phyloP scores from a whole-genome alignment of 2,888 invertebrate species.

The Drosophila setosimentum region DNA sequence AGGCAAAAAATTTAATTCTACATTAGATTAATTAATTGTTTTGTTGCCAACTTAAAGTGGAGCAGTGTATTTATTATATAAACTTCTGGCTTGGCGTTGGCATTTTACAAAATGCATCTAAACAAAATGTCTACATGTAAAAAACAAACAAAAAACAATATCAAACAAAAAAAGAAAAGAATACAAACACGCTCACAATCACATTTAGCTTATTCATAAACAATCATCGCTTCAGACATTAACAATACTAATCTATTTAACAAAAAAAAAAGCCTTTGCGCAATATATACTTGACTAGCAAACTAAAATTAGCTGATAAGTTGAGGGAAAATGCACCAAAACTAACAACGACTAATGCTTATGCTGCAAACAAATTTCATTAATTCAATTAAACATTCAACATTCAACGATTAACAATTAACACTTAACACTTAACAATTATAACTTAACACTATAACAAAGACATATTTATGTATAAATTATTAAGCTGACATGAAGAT shows the following conservation, averaged over 20 bases:
- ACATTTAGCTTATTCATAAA: conserved; percentile 28
- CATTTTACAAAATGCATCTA: conserved; percentile 10
- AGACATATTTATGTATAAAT: conserved; percentile 15
- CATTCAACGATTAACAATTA: background rate
- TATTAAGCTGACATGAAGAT: conserved; percentile 33
- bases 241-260: conserved; percentile 37
- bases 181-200: conserved; percentile 10
- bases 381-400: conserved; percentile 3
- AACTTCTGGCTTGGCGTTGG: conserved; percentile 28
- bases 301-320: conserved; percentile 68
- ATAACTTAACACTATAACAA: background rate
- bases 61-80: conserved; percentile 45
- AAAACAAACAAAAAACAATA: conserved; percentile 9
- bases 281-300: conserved; percentile 59
- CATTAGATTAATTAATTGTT: conserved; percentile 35
- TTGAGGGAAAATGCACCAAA: conserved; percentile 47
- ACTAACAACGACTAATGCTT: conserved; percentile 63
- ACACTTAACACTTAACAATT: conserved; percentile 23
- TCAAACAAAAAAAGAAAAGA: background rate
- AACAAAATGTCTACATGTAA: conserved; percentile 6
- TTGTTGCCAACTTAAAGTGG: conserved; percentile 49
- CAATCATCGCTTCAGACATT: conserved; percentile 32
- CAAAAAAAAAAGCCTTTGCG: conserved; percentile 21
- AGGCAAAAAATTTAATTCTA: conserved; percentile 54
- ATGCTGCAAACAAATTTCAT: conserved; percentile 22